A percentile compares a stretch with the other conserved stretches of the same genome.
These are phyloP conservation scores for Aporrectodea caliginosa DNA, from an alignment of 1,140 invertebrate genomes.

Conservation along the genomic window DNA sequence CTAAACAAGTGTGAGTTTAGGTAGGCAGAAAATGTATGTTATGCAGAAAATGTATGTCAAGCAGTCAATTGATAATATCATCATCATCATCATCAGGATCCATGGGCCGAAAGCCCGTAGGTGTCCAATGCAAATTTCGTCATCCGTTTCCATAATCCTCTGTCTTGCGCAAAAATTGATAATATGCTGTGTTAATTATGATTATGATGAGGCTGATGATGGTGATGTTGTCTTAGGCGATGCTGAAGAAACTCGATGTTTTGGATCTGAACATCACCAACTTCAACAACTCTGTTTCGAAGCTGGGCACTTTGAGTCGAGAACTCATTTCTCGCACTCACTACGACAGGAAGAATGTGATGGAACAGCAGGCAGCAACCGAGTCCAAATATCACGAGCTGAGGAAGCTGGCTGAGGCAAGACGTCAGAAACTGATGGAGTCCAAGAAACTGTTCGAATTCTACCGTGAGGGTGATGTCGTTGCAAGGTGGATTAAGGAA, in stretches of 20 bases:
- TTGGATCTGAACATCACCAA: conserved; percentile 94
- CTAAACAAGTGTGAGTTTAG: no score
- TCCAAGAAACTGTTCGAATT: conserved; percentile 97
- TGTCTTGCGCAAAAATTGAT: no score
- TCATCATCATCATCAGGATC: no score
- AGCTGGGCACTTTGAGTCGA: conserved; percentile 80
- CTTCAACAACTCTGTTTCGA: conserved; percentile 85
- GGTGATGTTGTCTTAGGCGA: conserved; percentile 64
- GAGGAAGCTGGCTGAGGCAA: conserved; percentile 60
- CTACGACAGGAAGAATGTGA: conserved; percentile 81
- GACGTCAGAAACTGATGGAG: conserved; percentile 85
- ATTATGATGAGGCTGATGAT: background rate
- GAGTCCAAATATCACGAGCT: conserved; percentile 59
- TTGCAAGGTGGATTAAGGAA: conserved; percentile 96
- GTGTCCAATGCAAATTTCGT: no score
- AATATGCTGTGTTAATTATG: background rate
- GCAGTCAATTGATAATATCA: no score
- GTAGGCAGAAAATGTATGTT: no score
- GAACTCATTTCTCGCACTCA: conserved; percentile 82
- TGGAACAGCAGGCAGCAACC: conserved; percentile 83
- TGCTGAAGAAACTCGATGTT: conserved; percentile 97
- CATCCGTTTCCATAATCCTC: no score
- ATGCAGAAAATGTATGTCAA: no score
- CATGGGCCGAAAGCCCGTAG: no score
- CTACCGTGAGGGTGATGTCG: conserved; percentile 96